Percentiles rank a stretch among this genome's conserved stretches.
phyloP scores from a whole-genome alignment of 2,113 vertebrate genomes.

The Alligator sinensis region DNA sequence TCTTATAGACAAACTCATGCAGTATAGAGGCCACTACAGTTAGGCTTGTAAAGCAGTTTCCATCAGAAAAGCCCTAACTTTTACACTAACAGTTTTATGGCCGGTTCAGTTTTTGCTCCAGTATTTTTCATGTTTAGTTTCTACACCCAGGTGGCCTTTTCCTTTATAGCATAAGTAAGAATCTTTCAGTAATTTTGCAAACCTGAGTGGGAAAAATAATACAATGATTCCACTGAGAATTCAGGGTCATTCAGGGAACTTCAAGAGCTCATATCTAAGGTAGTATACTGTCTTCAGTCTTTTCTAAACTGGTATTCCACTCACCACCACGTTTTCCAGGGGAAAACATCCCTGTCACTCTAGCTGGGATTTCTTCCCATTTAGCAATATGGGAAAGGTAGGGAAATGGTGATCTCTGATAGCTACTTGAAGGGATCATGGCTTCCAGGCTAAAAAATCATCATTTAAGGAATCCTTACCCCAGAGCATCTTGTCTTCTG shows the following conservation, averaged over 20 bases:
- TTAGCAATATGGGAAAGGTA: neutral
- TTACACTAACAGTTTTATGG: neutral
- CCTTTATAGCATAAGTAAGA: neutral
- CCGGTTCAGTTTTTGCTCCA: neutral
- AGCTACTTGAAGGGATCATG: neutral
- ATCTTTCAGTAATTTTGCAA: neutral
- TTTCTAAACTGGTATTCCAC: neutral
- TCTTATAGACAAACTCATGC: no score
- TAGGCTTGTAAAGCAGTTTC: neutral
- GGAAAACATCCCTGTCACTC: neutral
- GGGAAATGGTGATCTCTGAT: neutral
- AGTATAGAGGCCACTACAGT: neutral
- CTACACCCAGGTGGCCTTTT: neutral
- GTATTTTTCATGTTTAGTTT: fast-evolving
- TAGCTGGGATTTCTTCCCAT: neutral
- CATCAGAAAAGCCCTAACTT: neutral
- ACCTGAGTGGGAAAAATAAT: neutral
- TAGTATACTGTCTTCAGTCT: neutral
- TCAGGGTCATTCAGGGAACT: no score
- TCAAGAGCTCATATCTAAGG: neutral
- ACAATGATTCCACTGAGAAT: no score
- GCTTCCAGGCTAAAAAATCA: neutral
- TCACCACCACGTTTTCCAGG: neutral
- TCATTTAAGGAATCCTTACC: neutral
- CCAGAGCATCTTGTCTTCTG: no score